phyloP scores from a whole-genome alignment of 1,140 invertebrate species.

The Penaeus indicus region DNA sequence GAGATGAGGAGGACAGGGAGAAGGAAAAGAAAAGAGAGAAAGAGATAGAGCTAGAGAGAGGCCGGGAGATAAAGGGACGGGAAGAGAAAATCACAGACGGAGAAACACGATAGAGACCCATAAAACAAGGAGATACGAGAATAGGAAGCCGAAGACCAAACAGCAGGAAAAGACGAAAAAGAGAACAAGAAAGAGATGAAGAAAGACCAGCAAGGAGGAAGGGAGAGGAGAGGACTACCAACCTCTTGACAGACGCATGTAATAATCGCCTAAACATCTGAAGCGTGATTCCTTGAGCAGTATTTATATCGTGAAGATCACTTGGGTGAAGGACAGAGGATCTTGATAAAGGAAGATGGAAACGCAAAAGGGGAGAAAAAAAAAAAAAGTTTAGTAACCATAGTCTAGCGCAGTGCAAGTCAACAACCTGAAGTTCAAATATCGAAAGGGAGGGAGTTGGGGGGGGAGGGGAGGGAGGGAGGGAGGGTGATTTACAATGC shows the following conservation, averaged over 20 bases:
- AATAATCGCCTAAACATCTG: too few relatives aligned
- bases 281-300: too few relatives aligned
- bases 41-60: background rate
- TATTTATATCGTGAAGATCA: too few relatives aligned
- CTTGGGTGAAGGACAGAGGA: too few relatives aligned
- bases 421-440: too few relatives aligned
- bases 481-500: too few relatives aligned
- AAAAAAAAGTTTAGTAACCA: too few relatives aligned
- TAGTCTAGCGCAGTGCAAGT: too few relatives aligned
- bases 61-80: background rate
- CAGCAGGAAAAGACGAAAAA: background rate
- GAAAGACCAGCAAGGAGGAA: background rate
- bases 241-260: too few relatives aligned
- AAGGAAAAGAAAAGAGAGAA: background rate
- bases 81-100: background rate
- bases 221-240: background rate
- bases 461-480: background rate
- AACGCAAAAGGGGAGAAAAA: too few relatives aligned
- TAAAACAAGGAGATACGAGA: too few relatives aligned
- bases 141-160: background rate
- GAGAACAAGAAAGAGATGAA: background rate
- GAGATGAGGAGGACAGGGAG: background rate
- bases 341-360: too few relatives aligned
- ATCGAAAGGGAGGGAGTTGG: background rate
- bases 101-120: background rate